phyloP scores from a whole-genome alignment of 2,888 invertebrate genomes.

The Yponomeuta plumbellus region DNA sequence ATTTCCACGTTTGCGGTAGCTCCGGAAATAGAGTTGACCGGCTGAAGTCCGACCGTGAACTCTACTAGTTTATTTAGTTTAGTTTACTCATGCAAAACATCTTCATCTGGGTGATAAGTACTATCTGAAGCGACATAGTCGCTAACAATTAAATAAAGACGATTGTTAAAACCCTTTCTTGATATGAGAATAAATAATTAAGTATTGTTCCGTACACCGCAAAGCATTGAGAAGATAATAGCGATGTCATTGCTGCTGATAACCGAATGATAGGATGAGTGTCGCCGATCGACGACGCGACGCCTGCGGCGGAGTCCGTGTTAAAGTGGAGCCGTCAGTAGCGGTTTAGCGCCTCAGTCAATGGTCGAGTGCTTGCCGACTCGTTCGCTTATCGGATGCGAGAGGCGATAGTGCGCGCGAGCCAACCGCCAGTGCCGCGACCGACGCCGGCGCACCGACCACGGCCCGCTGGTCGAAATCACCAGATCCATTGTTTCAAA shows the following conservation, averaged over 20 bases:
- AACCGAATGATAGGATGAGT: neutral
- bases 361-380: constrained; percentile 7
- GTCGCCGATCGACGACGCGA: constrained; percentile 8
- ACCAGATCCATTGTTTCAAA: constrained; percentile 33
- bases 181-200: no score
- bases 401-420: constrained; percentile 59
- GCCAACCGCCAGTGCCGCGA: constrained; percentile 54
- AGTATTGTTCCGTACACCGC: neutral
- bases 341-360: neutral
- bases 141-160: neutral
- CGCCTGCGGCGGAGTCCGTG: neutral
- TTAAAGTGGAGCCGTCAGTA: neutral
- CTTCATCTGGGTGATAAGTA: neutral
- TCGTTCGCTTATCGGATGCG: constrained; percentile 49
- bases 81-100: neutral
- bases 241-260: neutral
- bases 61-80: neutral
- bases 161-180: no score
- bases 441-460: constrained; percentile 49
- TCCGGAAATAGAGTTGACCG: neutral
- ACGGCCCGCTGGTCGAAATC: constrained; percentile 26
- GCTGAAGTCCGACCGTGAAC: neutral
- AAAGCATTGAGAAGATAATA: neutral
- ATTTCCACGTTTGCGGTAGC: neutral
- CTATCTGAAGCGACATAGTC: neutral